phyloP scores from a whole-genome alignment of 2,113 vertebrate genomes.

The Nettapus auritus region DNA sequence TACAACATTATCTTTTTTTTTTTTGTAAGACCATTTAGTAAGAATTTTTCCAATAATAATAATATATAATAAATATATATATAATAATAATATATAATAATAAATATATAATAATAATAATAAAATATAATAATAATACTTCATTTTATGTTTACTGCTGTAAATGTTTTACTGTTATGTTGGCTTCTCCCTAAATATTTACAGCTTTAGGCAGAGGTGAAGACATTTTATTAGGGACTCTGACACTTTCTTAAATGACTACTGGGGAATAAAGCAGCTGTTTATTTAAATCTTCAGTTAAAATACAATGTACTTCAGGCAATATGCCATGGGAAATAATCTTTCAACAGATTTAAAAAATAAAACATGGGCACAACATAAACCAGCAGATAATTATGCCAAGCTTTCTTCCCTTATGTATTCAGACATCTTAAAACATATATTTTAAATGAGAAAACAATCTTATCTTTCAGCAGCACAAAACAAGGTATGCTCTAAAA shows the following conservation, averaged over 20 bases:
- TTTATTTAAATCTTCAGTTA: conserved; percentile 14
- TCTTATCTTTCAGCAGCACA: conserved; percentile 35
- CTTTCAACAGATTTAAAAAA: neutral
- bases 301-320: neutral
- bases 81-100: neutral
- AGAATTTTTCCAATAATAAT: neutral
- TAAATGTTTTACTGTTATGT: neutral
- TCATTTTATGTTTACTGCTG: neutral
- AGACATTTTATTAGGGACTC: neutral
- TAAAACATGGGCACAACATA: neutral
- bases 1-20: neutral
- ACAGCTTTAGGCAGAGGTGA: neutral
- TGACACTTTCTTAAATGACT: neutral
- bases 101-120: neutral
- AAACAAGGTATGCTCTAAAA: conserved; percentile 10
- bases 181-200: neutral
- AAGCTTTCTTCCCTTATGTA: neutral
- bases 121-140: neutral
- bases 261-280: neutral
- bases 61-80: too few relatives aligned
- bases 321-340: neutral
- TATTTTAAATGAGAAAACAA: conserved; percentile 5
- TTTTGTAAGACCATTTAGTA: neutral
- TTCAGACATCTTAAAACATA: neutral
- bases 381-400: neutral